These are phyloP conservation scores for Phycodurus eques DNA, from an alignment of 2,113 vertebrate species.

Conservation along the genomic window DNA sequence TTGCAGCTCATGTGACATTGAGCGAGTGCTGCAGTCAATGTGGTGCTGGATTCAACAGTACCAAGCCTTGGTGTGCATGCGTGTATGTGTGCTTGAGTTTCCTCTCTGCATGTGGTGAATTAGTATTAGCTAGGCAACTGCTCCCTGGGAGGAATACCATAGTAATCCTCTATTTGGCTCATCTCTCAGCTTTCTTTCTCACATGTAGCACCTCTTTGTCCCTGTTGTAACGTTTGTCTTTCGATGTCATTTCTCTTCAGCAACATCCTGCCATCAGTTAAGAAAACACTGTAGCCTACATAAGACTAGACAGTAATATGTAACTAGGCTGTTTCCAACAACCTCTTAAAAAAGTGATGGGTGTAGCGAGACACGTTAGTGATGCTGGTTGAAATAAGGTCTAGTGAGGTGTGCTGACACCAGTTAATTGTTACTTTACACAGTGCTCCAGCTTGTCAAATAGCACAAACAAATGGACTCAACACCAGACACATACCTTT, in stretches of 20 bases:
- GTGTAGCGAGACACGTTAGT: too few relatives aligned
- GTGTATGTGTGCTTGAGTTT: constrained; percentile 11
- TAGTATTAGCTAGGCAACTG: constrained; percentile 36
- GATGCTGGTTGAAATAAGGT: too few relatives aligned
- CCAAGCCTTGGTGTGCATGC: constrained; percentile 12
- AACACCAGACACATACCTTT: too few relatives aligned
- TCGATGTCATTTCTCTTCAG: constrained; percentile 13
- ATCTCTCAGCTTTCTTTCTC: constrained; percentile 20
- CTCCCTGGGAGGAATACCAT: constrained; percentile 49
- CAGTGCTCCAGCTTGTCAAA: too few relatives aligned
- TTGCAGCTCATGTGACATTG: constrained; percentile 30
- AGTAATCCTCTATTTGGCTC: constrained; percentile 43
- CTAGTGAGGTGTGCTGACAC: too few relatives aligned
- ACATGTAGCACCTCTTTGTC: constrained; percentile 1
- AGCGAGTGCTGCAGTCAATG: constrained; percentile 26
- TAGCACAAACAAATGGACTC: too few relatives aligned
- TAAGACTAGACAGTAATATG: background rate
- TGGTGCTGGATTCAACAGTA: constrained; percentile 38
- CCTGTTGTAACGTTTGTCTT: constrained; percentile 7
- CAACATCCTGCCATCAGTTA: background rate
- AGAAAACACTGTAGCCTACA: background rate
- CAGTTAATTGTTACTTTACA: too few relatives aligned
- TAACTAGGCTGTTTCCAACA: background rate
- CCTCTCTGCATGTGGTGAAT: constrained; percentile 40
- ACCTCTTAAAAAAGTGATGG: too few relatives aligned